A percentile compares a stretch with the other conserved stretches of the same genome.
These are phyloP conservation scores for Idris sp. DNA, from an alignment of 1,140 invertebrate genomes.

Conservation along the genomic window DNA sequence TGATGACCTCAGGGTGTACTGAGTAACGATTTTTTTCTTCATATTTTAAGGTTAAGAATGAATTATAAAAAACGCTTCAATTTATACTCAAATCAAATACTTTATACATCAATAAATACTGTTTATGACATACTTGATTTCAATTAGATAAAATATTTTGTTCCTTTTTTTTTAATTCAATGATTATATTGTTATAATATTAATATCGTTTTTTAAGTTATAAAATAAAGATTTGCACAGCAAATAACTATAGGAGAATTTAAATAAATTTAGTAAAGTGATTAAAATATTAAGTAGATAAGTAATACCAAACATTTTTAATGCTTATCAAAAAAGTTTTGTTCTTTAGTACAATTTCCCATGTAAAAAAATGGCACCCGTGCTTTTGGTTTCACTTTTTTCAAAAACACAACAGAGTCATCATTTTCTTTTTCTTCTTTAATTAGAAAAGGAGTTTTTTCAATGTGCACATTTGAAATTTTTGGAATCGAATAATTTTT, in stretches of 20 bases:
- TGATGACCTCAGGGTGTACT: slow-evolving; percentile 20
- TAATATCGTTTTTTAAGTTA: too few relatives aligned
- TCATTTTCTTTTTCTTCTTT: not conserved
- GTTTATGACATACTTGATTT: too few relatives aligned
- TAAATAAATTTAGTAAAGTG: too few relatives aligned
- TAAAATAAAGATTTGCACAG: too few relatives aligned
- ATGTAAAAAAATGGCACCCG: slow-evolving; percentile 3
- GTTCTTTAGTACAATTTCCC: not conserved
- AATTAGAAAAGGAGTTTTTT: not conserved
- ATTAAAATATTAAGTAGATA: too few relatives aligned
- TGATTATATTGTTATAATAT: too few relatives aligned
- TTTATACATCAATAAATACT: slow-evolving; percentile 4
- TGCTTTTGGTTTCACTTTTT: not conserved
- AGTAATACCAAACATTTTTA: too few relatives aligned
- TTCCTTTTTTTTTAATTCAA: too few relatives aligned
- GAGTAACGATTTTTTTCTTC: slow-evolving; percentile 40
- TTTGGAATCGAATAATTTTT: too few relatives aligned
- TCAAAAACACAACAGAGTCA: not conserved
- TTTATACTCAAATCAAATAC: not conserved
- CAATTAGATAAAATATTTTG: too few relatives aligned
- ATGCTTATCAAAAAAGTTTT: not conserved
- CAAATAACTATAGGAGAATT: too few relatives aligned
- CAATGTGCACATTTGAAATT: slow-evolving; percentile 1
- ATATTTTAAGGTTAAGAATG: slow-evolving; percentile 44
- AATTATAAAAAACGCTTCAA: slow-evolving; percentile 17